Percentiles rank a stretch among this genome's conserved stretches.
Evolutionary conservation across 2,797 vertebrate species (phyloP).

Genomic region (Cossypha caffra): DNA sequence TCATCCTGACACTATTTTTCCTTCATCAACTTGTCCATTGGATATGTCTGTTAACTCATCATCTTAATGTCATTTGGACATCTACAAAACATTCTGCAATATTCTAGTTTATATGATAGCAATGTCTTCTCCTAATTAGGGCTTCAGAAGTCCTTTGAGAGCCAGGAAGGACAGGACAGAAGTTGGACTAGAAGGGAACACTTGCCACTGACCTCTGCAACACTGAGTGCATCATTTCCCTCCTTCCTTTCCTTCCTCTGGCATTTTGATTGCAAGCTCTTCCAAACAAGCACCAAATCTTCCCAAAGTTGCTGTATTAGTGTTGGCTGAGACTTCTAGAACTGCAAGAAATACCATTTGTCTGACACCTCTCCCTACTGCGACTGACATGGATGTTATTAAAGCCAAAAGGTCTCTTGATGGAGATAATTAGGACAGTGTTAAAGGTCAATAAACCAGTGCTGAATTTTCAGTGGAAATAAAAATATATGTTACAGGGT

Average conservation of each 20-base stretch:
- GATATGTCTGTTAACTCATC: background rate
- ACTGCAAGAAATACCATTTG: background rate
- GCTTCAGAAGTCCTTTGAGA: background rate
- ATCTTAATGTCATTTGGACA: background rate
- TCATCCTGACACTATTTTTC: background rate
- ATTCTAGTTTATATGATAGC: background rate
- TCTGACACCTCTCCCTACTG: background rate
- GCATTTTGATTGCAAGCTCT: background rate
- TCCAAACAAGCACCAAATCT: background rate
- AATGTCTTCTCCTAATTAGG: background rate
- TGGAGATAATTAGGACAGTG: background rate
- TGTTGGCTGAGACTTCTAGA: background rate
- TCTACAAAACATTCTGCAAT: background rate
- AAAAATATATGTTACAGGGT: background rate
- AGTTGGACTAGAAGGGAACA: background rate
- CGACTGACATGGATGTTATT: background rate
- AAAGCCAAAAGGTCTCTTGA: background rate
- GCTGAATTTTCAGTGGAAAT: background rate
- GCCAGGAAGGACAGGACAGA: background rate
- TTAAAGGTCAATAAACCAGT: background rate
- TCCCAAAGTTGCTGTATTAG: background rate
- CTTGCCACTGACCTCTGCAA: background rate
- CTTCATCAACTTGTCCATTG: background rate
- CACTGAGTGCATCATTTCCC: accelerated
- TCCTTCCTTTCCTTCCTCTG: background rate